phyloP scores from a whole-genome alignment of 2,797 vertebrate species.

The Notolepis coatsorum region DNA sequence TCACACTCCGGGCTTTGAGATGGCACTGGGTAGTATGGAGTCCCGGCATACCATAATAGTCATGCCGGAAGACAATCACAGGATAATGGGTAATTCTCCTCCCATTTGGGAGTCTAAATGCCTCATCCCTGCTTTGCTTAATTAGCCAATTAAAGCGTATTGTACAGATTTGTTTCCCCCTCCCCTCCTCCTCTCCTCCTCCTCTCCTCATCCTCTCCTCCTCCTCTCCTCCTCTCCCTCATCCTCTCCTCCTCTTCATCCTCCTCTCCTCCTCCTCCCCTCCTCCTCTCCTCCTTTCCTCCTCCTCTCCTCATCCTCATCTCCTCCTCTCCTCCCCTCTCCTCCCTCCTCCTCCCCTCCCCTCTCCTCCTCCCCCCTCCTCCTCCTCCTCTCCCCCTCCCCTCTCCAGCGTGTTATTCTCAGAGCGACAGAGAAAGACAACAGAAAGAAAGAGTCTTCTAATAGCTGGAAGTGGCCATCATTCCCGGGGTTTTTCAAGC shows the following conservation, averaged over 20 bases:
- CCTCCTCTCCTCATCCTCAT: no score
- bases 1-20: slow-evolving; percentile 35
- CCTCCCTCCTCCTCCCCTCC: neutral
- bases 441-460: no score
- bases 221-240: no score
- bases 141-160: slow-evolving; percentile 76
- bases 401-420: no score
- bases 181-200: slow-evolving; percentile 38
- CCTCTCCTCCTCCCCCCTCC: neutral
- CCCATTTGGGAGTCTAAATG: slow-evolving; percentile 70
- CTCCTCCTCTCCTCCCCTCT: no score
- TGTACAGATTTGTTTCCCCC: slow-evolving; percentile 63
- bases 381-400: no score
- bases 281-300: neutral
- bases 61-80: slow-evolving; percentile 66
- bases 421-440: no score
- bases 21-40: slow-evolving; percentile 32
- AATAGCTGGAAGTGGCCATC: no score
- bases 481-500: no score
- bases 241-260: no score
- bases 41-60: slow-evolving; percentile 66
- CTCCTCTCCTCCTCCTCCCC: neutral
- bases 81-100: slow-evolving; percentile 73
- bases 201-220: no score
- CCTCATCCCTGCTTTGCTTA: slow-evolving; percentile 69